phyloP scores from a whole-genome alignment of 92 coral and sea anemone species.

The Palythoa grandiflora region DNA sequence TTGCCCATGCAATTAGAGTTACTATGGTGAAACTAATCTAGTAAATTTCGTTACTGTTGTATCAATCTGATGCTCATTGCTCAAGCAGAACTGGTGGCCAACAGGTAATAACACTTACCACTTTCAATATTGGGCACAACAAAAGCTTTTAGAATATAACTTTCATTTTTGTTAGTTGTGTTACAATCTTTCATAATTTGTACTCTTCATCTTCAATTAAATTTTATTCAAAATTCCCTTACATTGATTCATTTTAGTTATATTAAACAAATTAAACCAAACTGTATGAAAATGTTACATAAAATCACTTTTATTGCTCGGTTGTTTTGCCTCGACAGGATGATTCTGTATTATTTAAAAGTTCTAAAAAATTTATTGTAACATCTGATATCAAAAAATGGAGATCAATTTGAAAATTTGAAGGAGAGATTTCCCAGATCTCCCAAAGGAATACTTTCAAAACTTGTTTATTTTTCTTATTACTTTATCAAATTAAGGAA shows the following conservation, averaged over 20 bases:
- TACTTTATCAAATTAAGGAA: not conserved
- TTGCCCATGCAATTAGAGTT: conserved; percentile 1
- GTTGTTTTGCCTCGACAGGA: no score
- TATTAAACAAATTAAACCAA: no score
- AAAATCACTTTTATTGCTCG: no score
- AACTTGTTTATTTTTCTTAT: conserved; percentile 15
- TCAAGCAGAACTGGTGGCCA: not conserved
- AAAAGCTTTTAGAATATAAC: not conserved
- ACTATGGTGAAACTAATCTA: not conserved
- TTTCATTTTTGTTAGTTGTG: no score
- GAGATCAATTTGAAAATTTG: not conserved
- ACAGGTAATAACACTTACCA: not conserved
- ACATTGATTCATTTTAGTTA: no score
- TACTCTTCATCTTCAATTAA: no score
- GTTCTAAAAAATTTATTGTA: no score
- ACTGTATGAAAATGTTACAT: no score
- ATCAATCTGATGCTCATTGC: not conserved
- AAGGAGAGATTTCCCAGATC: conserved; percentile 12
- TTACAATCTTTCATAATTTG: no score
- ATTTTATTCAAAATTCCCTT: no score
- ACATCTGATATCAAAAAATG: no score
- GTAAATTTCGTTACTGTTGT: conserved; percentile 12
- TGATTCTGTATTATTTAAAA: no score
- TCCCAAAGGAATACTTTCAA: conserved; percentile 10
- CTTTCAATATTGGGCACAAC: not conserved